Evolutionary conservation across 2,113 vertebrate genomes (phyloP).

Genomic region (Plestiodon gilberti): DNA sequence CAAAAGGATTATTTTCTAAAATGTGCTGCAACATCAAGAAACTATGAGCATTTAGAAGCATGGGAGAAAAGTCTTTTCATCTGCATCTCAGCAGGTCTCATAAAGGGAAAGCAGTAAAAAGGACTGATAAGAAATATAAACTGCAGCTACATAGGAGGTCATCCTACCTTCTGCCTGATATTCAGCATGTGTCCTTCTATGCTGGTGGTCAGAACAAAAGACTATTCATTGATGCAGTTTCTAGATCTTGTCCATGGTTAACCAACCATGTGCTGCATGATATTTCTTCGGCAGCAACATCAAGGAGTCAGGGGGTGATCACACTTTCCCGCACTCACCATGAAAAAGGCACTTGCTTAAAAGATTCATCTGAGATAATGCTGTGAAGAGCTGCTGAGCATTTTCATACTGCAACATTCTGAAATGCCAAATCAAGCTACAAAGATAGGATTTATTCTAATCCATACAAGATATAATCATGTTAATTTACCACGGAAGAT

Average conservation of each 20-base stretch:
- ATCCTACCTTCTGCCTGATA: neutral
- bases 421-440: neutral
- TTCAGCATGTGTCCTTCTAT: neutral
- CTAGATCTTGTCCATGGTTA: neutral
- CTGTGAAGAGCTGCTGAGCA: neutral
- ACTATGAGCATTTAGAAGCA: too few species aligned
- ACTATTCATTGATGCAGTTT: neutral
- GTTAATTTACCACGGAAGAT: neutral
- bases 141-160: neutral
- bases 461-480: neutral
- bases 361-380: neutral
- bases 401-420: neutral
- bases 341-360: neutral
- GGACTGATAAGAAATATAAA: neutral
- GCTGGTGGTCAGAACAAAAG: neutral
- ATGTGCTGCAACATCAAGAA: too few species aligned
- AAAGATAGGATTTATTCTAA: neutral
- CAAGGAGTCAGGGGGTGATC: neutral
- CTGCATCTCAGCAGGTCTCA: neutral
- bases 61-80: too few species aligned
- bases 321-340: neutral
- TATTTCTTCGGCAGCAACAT: neutral
- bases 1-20: too few species aligned
- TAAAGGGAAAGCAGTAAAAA: neutral
- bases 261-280: neutral